phyloP scores from a whole-genome alignment of 2,888 invertebrate genomes.

The Acronicta alni region DNA sequence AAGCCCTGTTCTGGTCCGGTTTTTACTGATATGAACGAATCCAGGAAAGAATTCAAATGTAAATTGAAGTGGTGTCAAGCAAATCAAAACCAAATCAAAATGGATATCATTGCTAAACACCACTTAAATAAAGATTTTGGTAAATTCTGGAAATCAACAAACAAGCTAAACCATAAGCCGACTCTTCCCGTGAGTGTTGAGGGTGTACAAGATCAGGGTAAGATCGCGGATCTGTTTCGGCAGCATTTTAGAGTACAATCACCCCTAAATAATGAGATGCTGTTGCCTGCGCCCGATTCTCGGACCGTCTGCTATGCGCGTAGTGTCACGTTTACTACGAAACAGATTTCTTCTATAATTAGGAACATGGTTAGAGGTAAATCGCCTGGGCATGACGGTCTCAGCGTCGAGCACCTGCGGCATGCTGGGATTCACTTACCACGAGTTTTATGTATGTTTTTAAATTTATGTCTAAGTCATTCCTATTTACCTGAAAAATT shows the following conservation, averaged over 20 bases:
- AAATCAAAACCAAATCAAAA: constrained; percentile 2
- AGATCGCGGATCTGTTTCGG: constrained; percentile 2
- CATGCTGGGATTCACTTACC: background rate
- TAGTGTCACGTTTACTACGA: background rate
- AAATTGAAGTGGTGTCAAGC: constrained; percentile 7
- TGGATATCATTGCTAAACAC: constrained; percentile 10
- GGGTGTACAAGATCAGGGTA: constrained; percentile 6
- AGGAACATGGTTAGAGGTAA: background rate
- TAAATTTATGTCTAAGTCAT: constrained; percentile 1
- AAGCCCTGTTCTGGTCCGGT: constrained; percentile 2
- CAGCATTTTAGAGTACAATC: constrained; percentile 2
- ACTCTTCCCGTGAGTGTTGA: constrained; percentile 8
- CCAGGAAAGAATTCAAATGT: constrained; percentile 5
- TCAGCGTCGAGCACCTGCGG: background rate
- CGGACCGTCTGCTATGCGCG: background rate
- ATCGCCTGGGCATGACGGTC: constrained; percentile 2
- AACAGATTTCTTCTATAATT: background rate
- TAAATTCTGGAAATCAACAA: constrained; percentile 10
- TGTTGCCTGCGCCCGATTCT: background rate
- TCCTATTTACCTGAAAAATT: constrained; percentile 2
- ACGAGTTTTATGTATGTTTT: background rate
- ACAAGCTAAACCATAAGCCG: background rate
- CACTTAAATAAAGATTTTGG: constrained; percentile 11
- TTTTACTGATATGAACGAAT: background rate
- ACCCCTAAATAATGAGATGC: background rate